Base-by-base conservation (phyloP, 2,113 vertebrate species). In the Setophaga kirtlandii region DNA sequence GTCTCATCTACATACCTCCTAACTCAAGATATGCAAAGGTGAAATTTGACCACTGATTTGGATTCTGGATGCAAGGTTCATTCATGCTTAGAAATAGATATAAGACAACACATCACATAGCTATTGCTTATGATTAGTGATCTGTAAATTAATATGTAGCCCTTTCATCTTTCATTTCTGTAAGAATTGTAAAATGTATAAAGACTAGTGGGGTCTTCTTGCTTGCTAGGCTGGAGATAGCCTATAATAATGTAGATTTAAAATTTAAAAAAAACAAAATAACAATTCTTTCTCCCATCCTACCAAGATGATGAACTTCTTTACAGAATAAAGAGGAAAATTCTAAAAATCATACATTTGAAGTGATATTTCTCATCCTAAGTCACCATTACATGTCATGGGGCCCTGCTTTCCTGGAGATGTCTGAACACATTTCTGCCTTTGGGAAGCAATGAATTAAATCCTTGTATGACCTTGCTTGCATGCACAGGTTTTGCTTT, bases 381-480 rank as follows among this genome's bases (percentile, higher is more conserved):
- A 27, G 16, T 41, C 30, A 75, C 3, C 2, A 3, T 30, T 31
- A 35, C 3, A 0, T 9, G 5, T 27, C 11, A 47, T 13, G 14
- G 6, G 28, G 9, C n/a, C 15, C 17, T 46, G 15, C n/a, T 69
- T 12, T 62, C 15, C 22, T 49, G 21, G 30, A 69, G 41, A 27
- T 31, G 41, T 18, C 30, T 31, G n/a, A 69, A 47, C 16, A 83
- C 7, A 9, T 62, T 13, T 13, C 28, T 53, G 11, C n/a, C 30
- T 18, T 16, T 53, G 39, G 7, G n/a, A 82, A 75, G 14, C 14
- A 82, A 20, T 53, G 78, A 67, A 41, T 68, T n/a, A 60, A 89
- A 22, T 47, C 7, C 10, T 67, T 53, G 8, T 12, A 27, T 59
- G 28, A 9, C 7, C 50, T 64, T 50, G 1, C 18, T 49, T 79